Evolutionary conservation across 2,888 invertebrate species (phyloP).

Genomic region (Phyllotreta striolata): DNA sequence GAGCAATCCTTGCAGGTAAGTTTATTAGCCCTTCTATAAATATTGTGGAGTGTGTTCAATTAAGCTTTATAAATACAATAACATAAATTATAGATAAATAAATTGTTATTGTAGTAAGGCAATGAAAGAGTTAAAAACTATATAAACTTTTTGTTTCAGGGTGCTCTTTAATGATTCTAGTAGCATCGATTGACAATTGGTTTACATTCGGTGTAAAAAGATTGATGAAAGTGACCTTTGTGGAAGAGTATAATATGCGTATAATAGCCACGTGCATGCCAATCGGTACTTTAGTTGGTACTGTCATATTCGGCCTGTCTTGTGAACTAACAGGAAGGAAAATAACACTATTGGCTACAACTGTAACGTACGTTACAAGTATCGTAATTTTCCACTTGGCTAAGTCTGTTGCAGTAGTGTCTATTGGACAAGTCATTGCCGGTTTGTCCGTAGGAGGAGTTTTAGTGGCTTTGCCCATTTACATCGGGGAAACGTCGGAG

Average conservation of each 20-base stretch:
- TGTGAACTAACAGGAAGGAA: conserved; percentile 21
- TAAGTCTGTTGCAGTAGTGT: conserved; percentile 8
- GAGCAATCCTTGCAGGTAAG: conserved; percentile 16
- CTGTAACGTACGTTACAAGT: conserved; percentile 16
- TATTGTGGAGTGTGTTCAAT: not conserved
- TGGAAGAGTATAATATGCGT: conserved; percentile 9
- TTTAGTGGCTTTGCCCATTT: conserved; percentile 21
- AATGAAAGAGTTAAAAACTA: not conserved
- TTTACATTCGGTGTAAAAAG: conserved; percentile 12
- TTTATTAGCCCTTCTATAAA: not conserved
- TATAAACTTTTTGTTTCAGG: conserved; percentile 15
- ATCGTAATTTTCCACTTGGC: conserved; percentile 20
- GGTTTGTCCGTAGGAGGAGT: conserved; percentile 24
- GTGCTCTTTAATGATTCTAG: conserved; percentile 13
- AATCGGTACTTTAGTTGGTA: conserved; percentile 17
- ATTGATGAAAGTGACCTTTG: conserved; percentile 16
- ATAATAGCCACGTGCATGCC: conserved; percentile 15
- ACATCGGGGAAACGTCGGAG: conserved; percentile 20
- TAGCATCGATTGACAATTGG: conserved; percentile 7
- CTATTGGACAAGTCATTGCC: conserved; percentile 25
- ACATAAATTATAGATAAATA: too few species aligned
- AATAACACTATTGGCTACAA: conserved; percentile 17
- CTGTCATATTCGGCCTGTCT: conserved; percentile 20
- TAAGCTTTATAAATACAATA: too few species aligned
- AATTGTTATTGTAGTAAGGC: too few species aligned